These are phyloP conservation scores for Rhysida immarginata DNA, from an alignment of 1,140 invertebrate genomes.

Conservation along the genomic window DNA sequence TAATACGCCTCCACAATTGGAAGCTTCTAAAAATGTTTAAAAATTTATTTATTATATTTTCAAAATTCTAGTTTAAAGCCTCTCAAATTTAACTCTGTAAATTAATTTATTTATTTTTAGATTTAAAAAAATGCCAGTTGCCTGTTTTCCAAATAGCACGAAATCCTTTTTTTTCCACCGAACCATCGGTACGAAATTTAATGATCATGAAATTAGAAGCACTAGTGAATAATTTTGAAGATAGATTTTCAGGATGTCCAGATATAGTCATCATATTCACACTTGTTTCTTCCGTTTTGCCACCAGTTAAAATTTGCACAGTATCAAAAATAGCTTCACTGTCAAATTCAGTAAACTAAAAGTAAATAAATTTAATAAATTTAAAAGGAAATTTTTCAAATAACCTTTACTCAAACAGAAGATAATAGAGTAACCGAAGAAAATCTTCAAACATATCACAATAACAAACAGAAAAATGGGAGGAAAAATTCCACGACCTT, in stretches of 20 bases:
- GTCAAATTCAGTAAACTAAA: constrained; percentile 89
- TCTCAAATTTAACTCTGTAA: not conserved
- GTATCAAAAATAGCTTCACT: constrained; percentile 93
- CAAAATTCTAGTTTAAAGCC: not conserved
- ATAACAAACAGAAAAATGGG: too few relatives aligned
- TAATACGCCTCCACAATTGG: constrained; percentile 68
- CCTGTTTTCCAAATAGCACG: constrained; percentile 36
- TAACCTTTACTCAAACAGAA: too few relatives aligned
- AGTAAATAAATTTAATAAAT: constrained; percentile 13
- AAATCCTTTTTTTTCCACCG: constrained; percentile 86
- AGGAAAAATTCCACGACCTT: too few relatives aligned
- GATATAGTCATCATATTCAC: constrained; percentile 80
- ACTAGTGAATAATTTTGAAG: constrained; percentile 70
- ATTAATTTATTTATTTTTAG: not conserved
- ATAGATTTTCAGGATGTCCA: constrained; percentile 59
- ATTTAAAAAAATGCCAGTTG: constrained; percentile 20
- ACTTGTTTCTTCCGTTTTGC: constrained; percentile 82
- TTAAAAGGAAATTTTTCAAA: not conserved
- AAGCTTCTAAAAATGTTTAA: constrained; percentile 47
- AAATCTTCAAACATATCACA: too few relatives aligned
- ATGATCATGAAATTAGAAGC: constrained; percentile 97
- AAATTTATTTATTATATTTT: not conserved
- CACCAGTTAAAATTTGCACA: constrained; percentile 86
- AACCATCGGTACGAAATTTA: constrained; percentile 85
- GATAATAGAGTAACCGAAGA: too few relatives aligned